These are phyloP conservation scores for Typhlichthys eigenmanni DNA, from an alignment of 2,797 vertebrate genomes.

Conservation along the genomic window DNA sequence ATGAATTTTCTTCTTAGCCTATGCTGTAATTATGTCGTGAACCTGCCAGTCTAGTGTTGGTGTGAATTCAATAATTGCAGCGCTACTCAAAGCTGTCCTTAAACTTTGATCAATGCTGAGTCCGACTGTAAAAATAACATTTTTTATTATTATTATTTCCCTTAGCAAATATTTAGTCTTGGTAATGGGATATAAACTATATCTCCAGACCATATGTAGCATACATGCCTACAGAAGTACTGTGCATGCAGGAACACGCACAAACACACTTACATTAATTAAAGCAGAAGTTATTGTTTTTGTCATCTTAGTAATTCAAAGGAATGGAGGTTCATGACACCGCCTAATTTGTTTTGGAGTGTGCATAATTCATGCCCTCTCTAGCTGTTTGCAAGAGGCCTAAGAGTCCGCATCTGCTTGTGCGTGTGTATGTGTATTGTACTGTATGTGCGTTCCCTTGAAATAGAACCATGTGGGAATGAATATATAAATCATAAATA, in stretches of 20 bases:
- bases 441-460: neutral
- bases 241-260: neutral
- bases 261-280: neutral
- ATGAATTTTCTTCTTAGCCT: constrained; percentile 9
- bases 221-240: neutral
- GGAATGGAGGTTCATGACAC: neutral
- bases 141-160: too few relatives aligned
- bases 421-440: neutral
- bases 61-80: neutral
- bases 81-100: neutral
- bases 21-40: neutral
- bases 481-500: too few relatives aligned
- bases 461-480: too few relatives aligned
- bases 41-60: neutral
- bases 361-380: neutral
- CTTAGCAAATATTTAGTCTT: too few relatives aligned
- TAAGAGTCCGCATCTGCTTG: neutral
- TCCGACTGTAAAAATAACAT: neutral
- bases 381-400: too few relatives aligned
- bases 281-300: neutral
- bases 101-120: neutral
- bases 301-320: neutral
- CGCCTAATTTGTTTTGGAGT: neutral
- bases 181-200: too few relatives aligned
- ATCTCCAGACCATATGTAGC: too few relatives aligned